Evolutionary conservation across 2,888 invertebrate species (phyloP).

Genomic region (Myopa testacea): DNA sequence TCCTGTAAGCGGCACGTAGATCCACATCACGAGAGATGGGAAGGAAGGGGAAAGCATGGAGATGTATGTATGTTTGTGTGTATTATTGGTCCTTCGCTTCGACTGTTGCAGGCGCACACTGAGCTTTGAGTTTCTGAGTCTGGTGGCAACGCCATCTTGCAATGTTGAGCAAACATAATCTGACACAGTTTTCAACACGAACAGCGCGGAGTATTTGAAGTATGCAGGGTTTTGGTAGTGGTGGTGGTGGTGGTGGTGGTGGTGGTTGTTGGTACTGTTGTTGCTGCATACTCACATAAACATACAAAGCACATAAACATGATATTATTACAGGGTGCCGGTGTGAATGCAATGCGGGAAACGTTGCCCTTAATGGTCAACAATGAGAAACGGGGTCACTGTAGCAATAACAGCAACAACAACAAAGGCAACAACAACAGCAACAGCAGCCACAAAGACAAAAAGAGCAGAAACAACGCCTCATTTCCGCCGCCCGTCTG

Average conservation of each 20-base stretch:
- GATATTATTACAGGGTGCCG: constrained; percentile 11
- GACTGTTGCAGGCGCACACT: background rate
- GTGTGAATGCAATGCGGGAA: constrained; percentile 49
- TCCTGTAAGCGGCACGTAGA: background rate
- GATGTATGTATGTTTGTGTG: too few relatives aligned
- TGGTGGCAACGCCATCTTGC: constrained; percentile 30
- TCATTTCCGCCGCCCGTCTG: background rate
- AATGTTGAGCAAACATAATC: constrained; percentile 15
- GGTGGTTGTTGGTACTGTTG: background rate
- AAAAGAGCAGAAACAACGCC: constrained; percentile 3
- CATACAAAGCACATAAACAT: constrained; percentile 8
- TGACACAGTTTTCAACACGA: constrained; percentile 6
- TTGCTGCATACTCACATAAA: background rate
- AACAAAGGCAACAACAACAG: constrained; percentile 11
- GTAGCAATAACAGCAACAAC: constrained; percentile 3
- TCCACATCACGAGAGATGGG: background rate
- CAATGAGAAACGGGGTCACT: constrained; percentile 50
- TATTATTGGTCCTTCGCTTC: too few relatives aligned
- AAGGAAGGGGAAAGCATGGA: background rate
- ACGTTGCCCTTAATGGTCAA: constrained; percentile 56
- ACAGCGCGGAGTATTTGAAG: constrained; percentile 2
- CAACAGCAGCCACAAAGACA: background rate
- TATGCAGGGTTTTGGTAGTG: background rate
- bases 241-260: background rate
- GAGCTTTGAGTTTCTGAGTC: background rate